Base-by-base conservation (phyloP, 1,140 invertebrate genomes). In the Papilio xuthus region DNA sequence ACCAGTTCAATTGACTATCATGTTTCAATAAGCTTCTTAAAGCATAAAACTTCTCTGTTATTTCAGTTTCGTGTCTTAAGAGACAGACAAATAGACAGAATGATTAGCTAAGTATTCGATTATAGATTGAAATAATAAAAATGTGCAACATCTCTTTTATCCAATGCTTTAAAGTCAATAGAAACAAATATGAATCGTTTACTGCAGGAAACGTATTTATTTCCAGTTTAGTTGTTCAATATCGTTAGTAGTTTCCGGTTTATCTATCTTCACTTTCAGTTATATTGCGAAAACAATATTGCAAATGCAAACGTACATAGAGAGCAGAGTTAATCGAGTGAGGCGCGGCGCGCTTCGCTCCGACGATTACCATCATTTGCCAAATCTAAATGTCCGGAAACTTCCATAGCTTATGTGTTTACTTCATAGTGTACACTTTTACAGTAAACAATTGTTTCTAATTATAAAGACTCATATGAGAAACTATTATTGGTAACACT, bases 201-300 rank as follows among this genome's bases (percentile, higher is more conserved):
- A 50, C 4, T 50, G 6, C 60, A 67, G 10, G 28, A 67, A 28
- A 67, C 26, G 60, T 28, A 67, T 28, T 28, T 15, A 15, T n/a
- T n/a, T n/a, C n/a, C 12, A 28, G 26, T 28, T 32, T 67, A 28
- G 60, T 60, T 56, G 53, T 56, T 28, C 26, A 67, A 67, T 28
- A 67, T 28, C 60, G 60, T 67, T 67, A 15, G 12, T 12, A 3
- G 60, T 67, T 67, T 28, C 60, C 60, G 6, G 60, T 28, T 67
- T 67, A 67, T 60, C 56, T 60, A 60, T 67, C 60, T 67, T 67
- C 60, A 67, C 60, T 67, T 67, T 67, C 60, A 67, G 60, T 13
- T 67, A 28, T 67, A 28, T 67, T 67, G 60, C 60, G 60, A 67
- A 67, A 67, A 67, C 60, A 67, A 67, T 67, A 67, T 67, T 28